Base-by-base conservation (phyloP, 92 coral and sea anemone genomes). In the Phenganax stokvisi region DNA sequence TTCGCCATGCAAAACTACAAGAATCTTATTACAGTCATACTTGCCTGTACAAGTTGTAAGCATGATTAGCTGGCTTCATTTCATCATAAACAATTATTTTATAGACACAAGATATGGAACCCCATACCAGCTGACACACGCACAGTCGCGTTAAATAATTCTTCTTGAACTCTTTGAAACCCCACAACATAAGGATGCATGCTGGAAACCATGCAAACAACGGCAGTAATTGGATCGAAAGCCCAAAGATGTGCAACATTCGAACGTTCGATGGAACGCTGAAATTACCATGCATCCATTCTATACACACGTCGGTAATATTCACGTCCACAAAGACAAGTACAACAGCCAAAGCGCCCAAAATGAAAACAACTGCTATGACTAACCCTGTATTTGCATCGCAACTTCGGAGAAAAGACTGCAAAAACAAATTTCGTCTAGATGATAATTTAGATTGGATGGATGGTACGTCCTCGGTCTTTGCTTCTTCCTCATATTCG, bases 151-250 rank as follows among this genome's bases (percentile, higher is more conserved):
- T 10, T 9, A 64, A 11, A 25, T 64, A 64, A 64, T 64, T 64
- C 37, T 64, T 17, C 30, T 64, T 61, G 67, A 61, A 61, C 67
- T 61, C 67, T 61, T 28, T 61, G 67, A 61, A 61, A 17, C 67
- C 67, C 67, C 67, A 61, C 67, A 61, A 61, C 67, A 61, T 61
- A 8, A 28, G 27, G 25, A 61, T 17, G 67, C 30, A 15, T 25
- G 70, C 17, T 64, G 70, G 70, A 16, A 64, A 64, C 70, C 70
- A 64, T 28, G 37, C 31, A 8, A 64, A 64, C 37, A 15, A 17
- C 70, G 70, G 70, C 47, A 64, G 70, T 17, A 64, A 28, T 7
- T 64, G 27, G 70, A 64, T 25, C 8, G 12, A 7, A 30, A 64
- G 27, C 30, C 70, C 70, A 64, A 64, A 1, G 7, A 28, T 64